Evolutionary conservation across 2,797 vertebrate species (phyloP).

Genomic region (Potorous gilbertii): DNA sequence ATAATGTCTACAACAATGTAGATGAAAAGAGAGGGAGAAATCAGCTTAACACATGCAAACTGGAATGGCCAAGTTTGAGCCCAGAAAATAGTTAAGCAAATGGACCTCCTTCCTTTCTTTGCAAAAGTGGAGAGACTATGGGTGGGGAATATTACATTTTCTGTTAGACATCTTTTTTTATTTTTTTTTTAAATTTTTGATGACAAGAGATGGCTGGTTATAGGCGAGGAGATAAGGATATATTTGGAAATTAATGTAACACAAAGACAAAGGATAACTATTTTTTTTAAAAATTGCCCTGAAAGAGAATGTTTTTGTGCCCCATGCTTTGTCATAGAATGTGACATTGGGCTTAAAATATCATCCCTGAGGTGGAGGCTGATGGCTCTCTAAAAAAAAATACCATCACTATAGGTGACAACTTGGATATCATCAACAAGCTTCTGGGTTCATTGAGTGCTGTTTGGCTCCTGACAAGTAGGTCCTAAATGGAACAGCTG

Average conservation of each 20-base stretch:
- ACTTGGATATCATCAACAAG: constrained; percentile 74
- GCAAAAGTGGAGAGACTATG: background rate
- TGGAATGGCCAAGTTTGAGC: background rate
- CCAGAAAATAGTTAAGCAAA: background rate
- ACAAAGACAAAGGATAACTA: background rate
- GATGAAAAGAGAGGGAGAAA: background rate
- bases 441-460: constrained; percentile 42
- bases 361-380: constrained; percentile 70
- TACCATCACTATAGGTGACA: constrained; percentile 70
- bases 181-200: background rate
- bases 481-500: constrained; percentile 72
- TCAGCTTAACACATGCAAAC: background rate
- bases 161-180: background rate
- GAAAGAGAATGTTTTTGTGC: constrained; percentile 70
- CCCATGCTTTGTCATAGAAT: constrained; percentile 73
- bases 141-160: background rate
- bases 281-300: constrained; percentile 18
- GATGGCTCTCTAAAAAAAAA: constrained; percentile 71
- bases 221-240: background rate
- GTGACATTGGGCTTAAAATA: constrained; percentile 76
- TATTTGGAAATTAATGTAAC: background rate
- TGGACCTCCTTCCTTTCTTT: background rate
- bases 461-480: constrained; percentile 61
- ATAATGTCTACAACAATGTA: background rate
- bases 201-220: background rate